Evolutionary conservation across 2,888 invertebrate species (phyloP), one percentile per base, ranked within the genome.

Genomic region (Epirrita christyi): DNA sequence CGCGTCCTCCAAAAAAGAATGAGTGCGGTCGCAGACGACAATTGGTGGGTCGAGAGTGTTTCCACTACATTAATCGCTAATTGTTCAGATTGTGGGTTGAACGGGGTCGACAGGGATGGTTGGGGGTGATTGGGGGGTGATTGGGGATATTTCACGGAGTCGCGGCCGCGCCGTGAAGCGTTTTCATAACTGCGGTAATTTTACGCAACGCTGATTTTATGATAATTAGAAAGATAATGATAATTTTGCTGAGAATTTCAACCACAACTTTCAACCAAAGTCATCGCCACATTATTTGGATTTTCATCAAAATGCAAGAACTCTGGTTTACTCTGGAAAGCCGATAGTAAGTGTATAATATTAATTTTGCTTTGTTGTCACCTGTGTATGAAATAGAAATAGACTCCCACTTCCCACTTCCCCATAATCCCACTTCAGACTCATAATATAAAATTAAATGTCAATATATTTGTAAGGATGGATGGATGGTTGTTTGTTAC

Each of bases 131-230:
- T 41, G 9, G 32, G 51, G 55, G 55, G 61, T 58, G 44, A 37
- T 47, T 34, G 46, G 50, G 46, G 48, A 43, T 49, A 62, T 59
- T 62, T 64, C 64, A 61, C 61, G 55, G 51, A 38, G 45, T 42
- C 58, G 49, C 47, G 60, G 32, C 49, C 64, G 66, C 61, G 59
- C 64, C 72, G 57, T 66, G 52, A 55, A 54, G 55, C 43, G 55
- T 57, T 59, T 61, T 63, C 52, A 57, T 61, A 72, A 75, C 71
- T 64, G 60, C 52, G 47, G 59, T 67, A 59, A 72, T 75, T 75
- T 64, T 64, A 64, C 62, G 71, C 68, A 51, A 48, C 59, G 59
- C 27, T 55, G 47, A 51, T 59, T 55, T 59, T 55, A 59, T 59
- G 47, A 44, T 61, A 44, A 59, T 58, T 55, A 27, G 55, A 55